These are phyloP conservation scores for Rhynchonycteris naso DNA, from an alignment of 2,797 vertebrate genomes.

Conservation along the genomic window DNA sequence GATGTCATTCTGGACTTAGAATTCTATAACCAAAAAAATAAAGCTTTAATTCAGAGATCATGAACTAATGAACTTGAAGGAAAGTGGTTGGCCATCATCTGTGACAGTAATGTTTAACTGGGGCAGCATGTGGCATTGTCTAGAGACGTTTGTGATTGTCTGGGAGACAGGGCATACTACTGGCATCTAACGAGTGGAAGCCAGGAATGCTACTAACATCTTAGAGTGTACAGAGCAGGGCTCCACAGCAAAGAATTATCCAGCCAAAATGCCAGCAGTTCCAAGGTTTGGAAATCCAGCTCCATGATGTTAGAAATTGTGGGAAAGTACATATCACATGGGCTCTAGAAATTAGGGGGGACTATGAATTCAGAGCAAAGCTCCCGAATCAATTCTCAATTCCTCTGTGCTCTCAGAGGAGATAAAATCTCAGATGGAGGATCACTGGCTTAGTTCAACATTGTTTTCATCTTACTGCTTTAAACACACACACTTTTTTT, in stretches of 20 bases:
- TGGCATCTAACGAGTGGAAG: neutral
- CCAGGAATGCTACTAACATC: neutral
- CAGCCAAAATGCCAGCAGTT: neutral
- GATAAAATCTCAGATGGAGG: neutral
- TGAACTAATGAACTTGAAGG: neutral
- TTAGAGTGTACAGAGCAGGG: neutral
- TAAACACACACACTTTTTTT: neutral
- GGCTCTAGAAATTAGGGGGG: neutral
- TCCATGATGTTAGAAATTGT: neutral
- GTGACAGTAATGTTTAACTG: neutral
- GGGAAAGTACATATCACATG: neutral
- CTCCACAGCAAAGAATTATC: neutral
- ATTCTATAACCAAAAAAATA: neutral
- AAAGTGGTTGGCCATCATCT: neutral
- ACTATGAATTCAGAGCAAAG: neutral
- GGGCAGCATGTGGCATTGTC: neutral
- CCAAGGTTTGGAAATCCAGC: neutral
- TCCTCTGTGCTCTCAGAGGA: neutral
- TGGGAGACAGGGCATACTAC: fast-evolving
- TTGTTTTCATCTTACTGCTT: neutral
- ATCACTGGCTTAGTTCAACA: neutral
- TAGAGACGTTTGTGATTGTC: neutral
- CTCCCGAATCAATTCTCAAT: neutral
- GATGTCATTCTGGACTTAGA: neutral
- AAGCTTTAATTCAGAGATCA: conserved; percentile 3